A percentile compares a stretch with the other conserved stretches of the same genome.
phyloP scores from a whole-genome alignment of 2,888 invertebrate species.

The Lysandra bellargus region DNA sequence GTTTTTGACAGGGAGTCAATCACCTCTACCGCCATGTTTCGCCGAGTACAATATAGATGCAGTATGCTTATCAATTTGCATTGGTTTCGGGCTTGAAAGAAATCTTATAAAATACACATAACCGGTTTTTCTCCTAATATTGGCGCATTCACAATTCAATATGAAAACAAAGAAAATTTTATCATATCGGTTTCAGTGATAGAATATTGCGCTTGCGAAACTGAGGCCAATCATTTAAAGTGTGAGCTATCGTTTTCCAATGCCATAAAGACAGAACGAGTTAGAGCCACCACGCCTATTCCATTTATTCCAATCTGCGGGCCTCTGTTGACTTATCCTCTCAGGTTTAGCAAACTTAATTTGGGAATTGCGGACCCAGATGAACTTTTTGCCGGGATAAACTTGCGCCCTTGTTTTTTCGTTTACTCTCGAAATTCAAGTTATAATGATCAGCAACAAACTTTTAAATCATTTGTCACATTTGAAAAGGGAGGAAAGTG shows the following conservation, averaged over 20 bases:
- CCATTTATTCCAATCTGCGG: constrained; percentile 55
- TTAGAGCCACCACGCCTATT: constrained; percentile 49
- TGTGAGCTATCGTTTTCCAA: constrained; percentile 53
- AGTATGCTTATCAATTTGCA: neutral
- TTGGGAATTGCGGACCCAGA: constrained; percentile 52
- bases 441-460: neutral
- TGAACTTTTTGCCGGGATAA: constrained; percentile 49
- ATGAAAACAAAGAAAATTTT: neutral
- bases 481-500: neutral
- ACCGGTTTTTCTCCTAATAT: neutral
- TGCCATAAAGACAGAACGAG: constrained; percentile 55
- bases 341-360: constrained; percentile 52
- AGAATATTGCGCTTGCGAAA: constrained; percentile 32
- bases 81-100: neutral
- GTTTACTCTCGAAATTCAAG: neutral
- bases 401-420: constrained; percentile 37
- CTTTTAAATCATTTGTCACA: neutral
- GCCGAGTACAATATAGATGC: neutral
- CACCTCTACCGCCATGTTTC: too few relatives aligned
- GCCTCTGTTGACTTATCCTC: constrained; percentile 50
- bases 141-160: neutral
- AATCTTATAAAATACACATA: neutral
- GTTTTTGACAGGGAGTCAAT: too few relatives aligned
- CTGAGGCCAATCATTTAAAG: constrained; percentile 33
- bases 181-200: constrained; percentile 10